Conservation (phyloP, 1,140 invertebrate genomes). For the Acyrthosiphon pisum region DNA sequence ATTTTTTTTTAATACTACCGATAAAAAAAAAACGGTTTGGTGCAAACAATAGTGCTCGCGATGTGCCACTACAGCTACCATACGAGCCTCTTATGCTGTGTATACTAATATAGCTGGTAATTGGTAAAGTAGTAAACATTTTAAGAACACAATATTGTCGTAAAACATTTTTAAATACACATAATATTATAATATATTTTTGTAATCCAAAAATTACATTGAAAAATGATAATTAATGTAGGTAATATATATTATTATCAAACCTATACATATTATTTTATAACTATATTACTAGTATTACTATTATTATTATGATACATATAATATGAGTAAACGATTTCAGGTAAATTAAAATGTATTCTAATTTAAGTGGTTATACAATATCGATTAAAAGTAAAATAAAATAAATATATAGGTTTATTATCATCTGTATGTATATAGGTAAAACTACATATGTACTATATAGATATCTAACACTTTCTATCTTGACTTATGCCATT, state of each 20-base stretch:
- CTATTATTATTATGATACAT: no score
- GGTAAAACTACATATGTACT: no score
- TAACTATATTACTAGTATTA: background rate
- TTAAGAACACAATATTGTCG: background rate
- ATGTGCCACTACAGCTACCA: background rate
- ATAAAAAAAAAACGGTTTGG: constrained; percentile 33
- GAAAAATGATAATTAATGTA: background rate
- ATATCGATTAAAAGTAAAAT: no score
- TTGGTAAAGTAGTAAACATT: background rate
- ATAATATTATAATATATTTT: background rate
- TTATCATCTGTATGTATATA: no score
- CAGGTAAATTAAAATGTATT: no score
- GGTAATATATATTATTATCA: background rate
- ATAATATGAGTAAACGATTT: no score
- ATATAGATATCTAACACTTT: background rate
- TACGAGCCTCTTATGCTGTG: background rate
- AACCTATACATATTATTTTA: background rate
- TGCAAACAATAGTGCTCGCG: background rate
- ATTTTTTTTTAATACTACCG: constrained; percentile 47
- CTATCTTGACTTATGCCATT: background rate
- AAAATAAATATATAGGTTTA: no score
- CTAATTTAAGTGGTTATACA: no score
- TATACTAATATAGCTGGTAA: no score
- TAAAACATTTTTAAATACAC: background rate
- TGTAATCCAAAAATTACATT: background rate